Percentiles rank a stretch among this genome's conserved stretches.
Evolutionary conservation across 2,888 invertebrate genomes (phyloP).

Genomic region (Tineola bisselliella): DNA sequence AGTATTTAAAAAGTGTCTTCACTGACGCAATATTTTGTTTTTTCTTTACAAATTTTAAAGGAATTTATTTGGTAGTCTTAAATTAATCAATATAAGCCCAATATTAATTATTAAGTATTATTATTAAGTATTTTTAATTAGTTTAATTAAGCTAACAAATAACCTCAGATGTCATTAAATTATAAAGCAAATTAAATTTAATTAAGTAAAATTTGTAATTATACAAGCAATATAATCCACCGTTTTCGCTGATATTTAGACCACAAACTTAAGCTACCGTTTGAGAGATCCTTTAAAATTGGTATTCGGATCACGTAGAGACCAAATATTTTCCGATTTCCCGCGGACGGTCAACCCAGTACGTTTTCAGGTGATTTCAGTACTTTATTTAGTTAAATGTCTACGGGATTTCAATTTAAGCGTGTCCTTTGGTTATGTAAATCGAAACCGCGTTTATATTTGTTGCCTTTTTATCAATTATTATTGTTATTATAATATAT

Average conservation of each 20-base stretch:
- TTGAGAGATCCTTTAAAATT: slow-evolving; percentile 11
- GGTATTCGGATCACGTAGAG: slow-evolving; percentile 21
- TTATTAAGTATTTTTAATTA: too few relatives aligned
- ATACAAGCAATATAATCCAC: too few relatives aligned
- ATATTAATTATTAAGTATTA: too few relatives aligned
- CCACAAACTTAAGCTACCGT: slow-evolving; percentile 5
- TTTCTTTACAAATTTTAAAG: too few relatives aligned
- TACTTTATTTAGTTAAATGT: slow-evolving; percentile 28
- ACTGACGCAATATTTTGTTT: too few relatives aligned
- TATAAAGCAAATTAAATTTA: too few relatives aligned
- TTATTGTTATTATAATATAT: background rate
- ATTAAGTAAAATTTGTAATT: too few relatives aligned
- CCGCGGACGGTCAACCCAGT: slow-evolving; percentile 21
- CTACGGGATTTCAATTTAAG: slow-evolving; percentile 26
- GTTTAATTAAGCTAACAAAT: too few relatives aligned
- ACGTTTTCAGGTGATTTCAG: slow-evolving; percentile 27
- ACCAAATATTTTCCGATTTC: slow-evolving; percentile 22
- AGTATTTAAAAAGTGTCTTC: too few relatives aligned
- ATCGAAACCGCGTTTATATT: background rate
- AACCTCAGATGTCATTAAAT: too few relatives aligned
- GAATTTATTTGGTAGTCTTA: too few relatives aligned
- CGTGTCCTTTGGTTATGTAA: slow-evolving; percentile 9
- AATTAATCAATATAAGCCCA: too few relatives aligned
- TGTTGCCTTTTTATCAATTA: slow-evolving; percentile 1
- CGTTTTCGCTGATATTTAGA: background rate